Evolutionary conservation across 1,140 invertebrate species (phyloP), one percentile per base, ranked within the genome.

Genomic region (Cyclina sinensis): DNA sequence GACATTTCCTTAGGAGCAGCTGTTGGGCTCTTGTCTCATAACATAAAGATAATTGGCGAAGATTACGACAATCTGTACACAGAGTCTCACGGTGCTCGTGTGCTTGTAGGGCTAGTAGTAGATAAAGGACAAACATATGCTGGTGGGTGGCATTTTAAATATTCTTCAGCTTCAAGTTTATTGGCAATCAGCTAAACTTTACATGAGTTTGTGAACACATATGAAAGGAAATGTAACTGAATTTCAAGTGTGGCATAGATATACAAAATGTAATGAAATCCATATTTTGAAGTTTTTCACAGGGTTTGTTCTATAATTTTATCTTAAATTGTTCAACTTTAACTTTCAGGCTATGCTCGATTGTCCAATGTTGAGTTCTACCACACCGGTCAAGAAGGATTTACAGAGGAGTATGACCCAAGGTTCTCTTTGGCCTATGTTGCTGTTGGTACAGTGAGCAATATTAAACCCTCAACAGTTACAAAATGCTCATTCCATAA

Each of bases 31-130:
- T 80, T 95, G 37, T 92, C 93, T 9, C 74, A 93, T 7, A 95
- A 95, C 74, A 92, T 95, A 32, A 94, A 91, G 70, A 90, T 95
- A 9, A 92, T 93, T 30, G 94, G 94, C 12, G 91, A 89, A 57
- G 91, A 92, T 12, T 94, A 95, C 74, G 12, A 18, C 5, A 83
- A 91, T 35, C 54, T 93, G 59, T 79, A 85, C 2, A 65, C 74
- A 14, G 92, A 95, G 82, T 92, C 93, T 5, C 94, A 93, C 80
- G 95, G 95, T 30, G 93, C 94, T 18, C 90, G 95, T n/a, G 84
- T 95, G 0, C 48, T 95, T 16, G 93, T 95, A 18, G 93, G 91
- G n/a, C 85, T 88, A 0, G 27, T 84, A 12, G 48, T 54, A 0
- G 39, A 79, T 24, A 27, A 68, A 11, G 83, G 59, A 9, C 12